These are phyloP conservation scores for Gandaritis pyraliata DNA, from an alignment of 2,888 invertebrate species.

Conservation along the genomic window DNA sequence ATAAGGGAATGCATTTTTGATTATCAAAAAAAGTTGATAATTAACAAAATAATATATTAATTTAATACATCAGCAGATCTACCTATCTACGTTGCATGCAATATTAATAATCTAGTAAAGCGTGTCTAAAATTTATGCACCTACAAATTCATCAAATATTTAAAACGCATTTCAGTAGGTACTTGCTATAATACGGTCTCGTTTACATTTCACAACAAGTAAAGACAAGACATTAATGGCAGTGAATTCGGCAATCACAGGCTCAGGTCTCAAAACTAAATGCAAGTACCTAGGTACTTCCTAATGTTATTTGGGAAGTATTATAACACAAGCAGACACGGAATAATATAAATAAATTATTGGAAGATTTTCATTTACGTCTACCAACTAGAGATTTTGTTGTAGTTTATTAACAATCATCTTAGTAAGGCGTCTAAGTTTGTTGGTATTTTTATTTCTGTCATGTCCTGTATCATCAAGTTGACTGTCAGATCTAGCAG, in stretches of 20 bases:
- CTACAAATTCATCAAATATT: constrained; percentile 10
- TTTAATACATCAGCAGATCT: not conserved
- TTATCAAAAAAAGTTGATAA: not conserved
- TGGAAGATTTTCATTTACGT: constrained; percentile 7
- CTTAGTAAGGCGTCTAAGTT: not conserved
- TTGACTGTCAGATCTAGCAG: constrained; percentile 11
- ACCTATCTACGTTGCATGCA: constrained; percentile 17
- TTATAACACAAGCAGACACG: constrained; percentile 6
- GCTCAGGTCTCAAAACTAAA: constrained; percentile 15
- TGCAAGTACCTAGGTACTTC: constrained; percentile 7
- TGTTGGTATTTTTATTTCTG: constrained; percentile 2
- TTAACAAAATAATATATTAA: constrained; percentile 1
- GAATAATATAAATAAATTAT: constrained; percentile 5
- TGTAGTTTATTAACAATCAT: constrained; percentile 1
- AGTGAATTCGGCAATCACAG: constrained; percentile 45
- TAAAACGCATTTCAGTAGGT: constrained; percentile 5
- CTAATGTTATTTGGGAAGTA: not conserved
- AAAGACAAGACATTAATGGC: constrained; percentile 52
- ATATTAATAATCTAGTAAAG: constrained; percentile 18
- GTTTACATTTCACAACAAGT: not conserved
- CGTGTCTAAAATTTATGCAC: constrained; percentile 26
- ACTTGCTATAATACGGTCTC: constrained; percentile 5
- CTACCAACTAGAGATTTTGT: not conserved
- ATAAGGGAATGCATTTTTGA: too few species aligned
- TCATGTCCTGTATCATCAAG: constrained; percentile 12